A percentile compares a stretch with the other conserved stretches of the same genome.
These are phyloP conservation scores for Falcunculus frontatus DNA, from an alignment of 2,113 vertebrate genomes.

Conservation along the genomic window DNA sequence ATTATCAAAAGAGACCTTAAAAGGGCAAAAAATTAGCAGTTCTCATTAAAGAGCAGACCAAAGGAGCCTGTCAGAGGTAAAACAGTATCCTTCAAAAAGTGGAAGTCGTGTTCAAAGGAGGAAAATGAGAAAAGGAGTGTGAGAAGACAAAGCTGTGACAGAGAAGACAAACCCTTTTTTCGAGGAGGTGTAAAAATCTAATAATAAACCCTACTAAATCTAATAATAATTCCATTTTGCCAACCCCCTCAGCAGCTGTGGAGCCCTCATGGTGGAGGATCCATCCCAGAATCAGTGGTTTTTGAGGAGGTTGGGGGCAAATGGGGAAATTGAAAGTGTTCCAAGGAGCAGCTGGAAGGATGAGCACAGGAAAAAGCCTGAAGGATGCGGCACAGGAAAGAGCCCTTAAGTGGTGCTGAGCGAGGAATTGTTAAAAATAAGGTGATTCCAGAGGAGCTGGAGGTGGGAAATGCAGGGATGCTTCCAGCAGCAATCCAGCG, in stretches of 20 bases:
- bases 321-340: background rate
- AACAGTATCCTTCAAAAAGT: background rate
- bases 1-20: slow-evolving; percentile 36
- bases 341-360: background rate
- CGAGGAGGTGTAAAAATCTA: background rate
- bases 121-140: background rate
- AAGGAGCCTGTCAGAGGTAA: slow-evolving; percentile 9
- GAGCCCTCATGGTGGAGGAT: background rate
- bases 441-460: background rate
- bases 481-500: background rate
- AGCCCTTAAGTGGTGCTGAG: background rate
- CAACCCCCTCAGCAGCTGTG: background rate
- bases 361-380: too few species aligned
- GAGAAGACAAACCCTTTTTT: background rate
- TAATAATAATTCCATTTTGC: background rate
- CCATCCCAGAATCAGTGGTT: fast-evolving
- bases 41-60: background rate
- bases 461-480: background rate
- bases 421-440: background rate
- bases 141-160: background rate
- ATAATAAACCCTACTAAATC: background rate
- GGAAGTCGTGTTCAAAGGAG: background rate
- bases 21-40: slow-evolving; percentile 41
- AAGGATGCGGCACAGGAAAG: background rate
- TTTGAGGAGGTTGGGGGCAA: background rate